phyloP scores from a whole-genome alignment of 2,888 invertebrate species.

The Anagyrus pseudococci region DNA sequence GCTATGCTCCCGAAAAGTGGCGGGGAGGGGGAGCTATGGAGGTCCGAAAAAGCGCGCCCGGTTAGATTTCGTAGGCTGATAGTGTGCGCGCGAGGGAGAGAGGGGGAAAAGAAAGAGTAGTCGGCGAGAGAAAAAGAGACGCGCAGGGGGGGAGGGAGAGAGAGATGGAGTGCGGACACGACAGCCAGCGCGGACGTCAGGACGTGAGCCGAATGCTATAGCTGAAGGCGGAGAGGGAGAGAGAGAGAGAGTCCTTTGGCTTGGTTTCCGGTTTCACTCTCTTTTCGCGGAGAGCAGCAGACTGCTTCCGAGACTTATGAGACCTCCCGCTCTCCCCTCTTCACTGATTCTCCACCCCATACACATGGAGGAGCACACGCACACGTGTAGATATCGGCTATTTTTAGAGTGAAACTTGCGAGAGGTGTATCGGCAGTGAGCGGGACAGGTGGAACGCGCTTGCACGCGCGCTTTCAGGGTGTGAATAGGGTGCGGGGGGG shows the following conservation, averaged over 20 bases:
- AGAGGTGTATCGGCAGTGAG: no score
- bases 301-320: no score
- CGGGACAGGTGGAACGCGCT: no score
- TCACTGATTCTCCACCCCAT: no score
- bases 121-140: conserved; percentile 15
- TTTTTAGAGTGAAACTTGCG: no score
- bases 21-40: not conserved
- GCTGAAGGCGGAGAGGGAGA: conserved; percentile 32
- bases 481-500: no score
- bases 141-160: conserved; percentile 1
- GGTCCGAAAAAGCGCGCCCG: conserved; percentile 31
- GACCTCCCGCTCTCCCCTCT: not conserved
- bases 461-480: no score
- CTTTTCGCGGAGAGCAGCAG: conserved; percentile 23
- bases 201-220: conserved; percentile 49
- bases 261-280: conserved; percentile 48
- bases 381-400: no score
- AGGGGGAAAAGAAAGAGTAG: conserved; percentile 33
- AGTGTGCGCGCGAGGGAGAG: conserved; percentile 14
- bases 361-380: no score
- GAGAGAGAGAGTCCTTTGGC: conserved; percentile 33
- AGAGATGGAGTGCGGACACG: conserved; percentile 21
- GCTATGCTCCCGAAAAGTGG: conserved; percentile 14
- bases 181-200: conserved; percentile 6
- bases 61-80: no score